Percentiles rank a stretch among this genome's conserved stretches.
Conservation (phyloP, 2,888 invertebrate species). For the Gandaritis pyraliata region DNA sequence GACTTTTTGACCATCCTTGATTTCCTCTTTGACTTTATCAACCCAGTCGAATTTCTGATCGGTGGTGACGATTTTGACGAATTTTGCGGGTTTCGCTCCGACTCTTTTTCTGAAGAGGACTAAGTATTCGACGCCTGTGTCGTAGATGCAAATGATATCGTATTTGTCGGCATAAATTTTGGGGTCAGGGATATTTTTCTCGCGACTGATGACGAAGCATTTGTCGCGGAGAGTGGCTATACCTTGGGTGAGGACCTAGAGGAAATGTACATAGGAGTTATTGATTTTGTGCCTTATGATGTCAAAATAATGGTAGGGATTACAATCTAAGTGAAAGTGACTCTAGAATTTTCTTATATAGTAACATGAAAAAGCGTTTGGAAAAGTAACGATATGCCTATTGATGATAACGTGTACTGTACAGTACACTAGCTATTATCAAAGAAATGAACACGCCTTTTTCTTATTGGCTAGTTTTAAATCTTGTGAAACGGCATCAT, state of each 20-base stretch:
- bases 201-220: conserved; percentile 86
- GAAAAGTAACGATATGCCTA: too few species aligned
- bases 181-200: conserved; percentile 77
- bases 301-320: too few species aligned
- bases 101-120: conserved; percentile 81
- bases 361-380: too few species aligned
- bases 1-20: conserved; percentile 77
- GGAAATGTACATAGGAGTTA: not conserved
- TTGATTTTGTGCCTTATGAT: too few species aligned
- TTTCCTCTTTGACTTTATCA: conserved; percentile 72
- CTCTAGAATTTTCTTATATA: too few species aligned
- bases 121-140: conserved; percentile 79
- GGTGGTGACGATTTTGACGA: conserved; percentile 70
- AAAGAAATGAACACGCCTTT: too few species aligned
- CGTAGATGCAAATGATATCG: conserved; percentile 78
- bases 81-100: conserved; percentile 72
- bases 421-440: too few species aligned
- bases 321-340: too few species aligned
- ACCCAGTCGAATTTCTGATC: conserved; percentile 81
- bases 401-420: too few species aligned
- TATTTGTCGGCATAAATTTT: conserved; percentile 70
- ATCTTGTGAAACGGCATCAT: too few species aligned
- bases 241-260: conserved; percentile 73
- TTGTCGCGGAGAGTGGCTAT: conserved; percentile 80
- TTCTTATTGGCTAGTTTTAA: too few species aligned